Evolutionary conservation across 2,113 vertebrate species (phyloP).

Genomic region (Lepus timidus): DNA sequence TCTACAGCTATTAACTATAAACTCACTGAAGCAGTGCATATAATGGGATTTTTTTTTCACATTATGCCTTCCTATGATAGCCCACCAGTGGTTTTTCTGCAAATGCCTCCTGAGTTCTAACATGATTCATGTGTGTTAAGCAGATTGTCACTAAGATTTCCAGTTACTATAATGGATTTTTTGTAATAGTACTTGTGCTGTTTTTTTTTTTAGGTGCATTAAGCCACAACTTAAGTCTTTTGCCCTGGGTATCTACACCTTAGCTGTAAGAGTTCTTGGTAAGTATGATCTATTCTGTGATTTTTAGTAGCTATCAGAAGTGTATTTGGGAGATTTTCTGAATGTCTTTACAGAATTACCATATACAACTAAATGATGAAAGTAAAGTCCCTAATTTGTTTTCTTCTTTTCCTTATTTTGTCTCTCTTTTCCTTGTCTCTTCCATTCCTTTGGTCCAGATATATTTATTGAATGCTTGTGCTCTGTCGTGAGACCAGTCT

Average conservation of each 20-base stretch:
- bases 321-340: conserved; percentile 40
- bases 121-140: not conserved
- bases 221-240: conserved; percentile 95
- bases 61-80: not conserved
- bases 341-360: conserved; percentile 33
- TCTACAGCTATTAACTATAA: conserved; percentile 25
- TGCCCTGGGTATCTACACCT: conserved; percentile 93
- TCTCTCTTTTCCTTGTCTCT: not conserved
- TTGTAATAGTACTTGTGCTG: conserved; percentile 5
- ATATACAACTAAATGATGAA: not conserved
- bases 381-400: not conserved
- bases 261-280: conserved; percentile 94
- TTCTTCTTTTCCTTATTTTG: not conserved
- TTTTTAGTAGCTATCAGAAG: not conserved
- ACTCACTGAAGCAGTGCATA: not conserved
- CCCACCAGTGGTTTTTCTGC: not conserved
- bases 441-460: not conserved
- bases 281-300: conserved; percentile 81
- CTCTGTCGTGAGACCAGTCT: not conserved
- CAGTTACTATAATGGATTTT: not conserved
- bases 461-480: not conserved
- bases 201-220: conserved; percentile 90
- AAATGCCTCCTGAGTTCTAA: conserved; percentile 22
- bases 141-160: not conserved
- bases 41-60: not conserved